These are phyloP conservation scores for Terrapene triunguis DNA, from an alignment of 2,113 vertebrate species.

Conservation along the genomic window DNA sequence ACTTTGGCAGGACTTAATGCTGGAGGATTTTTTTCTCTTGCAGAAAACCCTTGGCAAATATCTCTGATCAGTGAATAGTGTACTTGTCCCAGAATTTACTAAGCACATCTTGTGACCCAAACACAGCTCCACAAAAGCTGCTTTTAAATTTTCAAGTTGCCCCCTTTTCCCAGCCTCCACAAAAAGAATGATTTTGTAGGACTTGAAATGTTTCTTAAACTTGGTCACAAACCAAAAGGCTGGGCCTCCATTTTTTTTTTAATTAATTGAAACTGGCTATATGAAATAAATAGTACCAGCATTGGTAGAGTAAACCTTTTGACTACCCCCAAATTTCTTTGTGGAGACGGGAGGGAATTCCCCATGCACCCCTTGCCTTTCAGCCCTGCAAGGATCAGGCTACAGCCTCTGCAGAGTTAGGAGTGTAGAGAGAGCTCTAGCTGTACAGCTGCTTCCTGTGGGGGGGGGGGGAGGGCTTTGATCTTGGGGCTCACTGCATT, in stretches of 20 bases:
- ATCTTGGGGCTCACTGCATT: not conserved
- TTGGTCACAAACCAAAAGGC: not conserved
- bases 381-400: no score
- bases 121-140: conserved; percentile 51
- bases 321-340: not conserved
- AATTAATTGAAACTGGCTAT: not conserved
- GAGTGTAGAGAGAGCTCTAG: no score
- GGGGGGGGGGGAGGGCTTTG: not conserved
- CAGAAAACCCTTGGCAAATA: conserved; percentile 3
- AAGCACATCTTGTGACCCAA: conserved; percentile 69
- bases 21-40: not conserved
- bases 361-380: not conserved
- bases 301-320: accelerated
- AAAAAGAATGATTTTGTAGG: not conserved
- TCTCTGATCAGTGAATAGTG: conserved; percentile 16
- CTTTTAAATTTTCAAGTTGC: conserved; percentile 45
- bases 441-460: no score
- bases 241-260: not conserved
- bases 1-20: conserved; percentile 31
- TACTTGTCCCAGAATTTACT: conserved; percentile 69
- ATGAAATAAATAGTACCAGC: not conserved
- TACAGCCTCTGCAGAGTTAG: no score
- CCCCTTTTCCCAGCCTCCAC: not conserved
- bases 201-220: not conserved
- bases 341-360: not conserved